These are phyloP conservation scores for Acromyrmex charruanus DNA, from an alignment of 1,140 invertebrate species.

Conservation along the genomic window DNA sequence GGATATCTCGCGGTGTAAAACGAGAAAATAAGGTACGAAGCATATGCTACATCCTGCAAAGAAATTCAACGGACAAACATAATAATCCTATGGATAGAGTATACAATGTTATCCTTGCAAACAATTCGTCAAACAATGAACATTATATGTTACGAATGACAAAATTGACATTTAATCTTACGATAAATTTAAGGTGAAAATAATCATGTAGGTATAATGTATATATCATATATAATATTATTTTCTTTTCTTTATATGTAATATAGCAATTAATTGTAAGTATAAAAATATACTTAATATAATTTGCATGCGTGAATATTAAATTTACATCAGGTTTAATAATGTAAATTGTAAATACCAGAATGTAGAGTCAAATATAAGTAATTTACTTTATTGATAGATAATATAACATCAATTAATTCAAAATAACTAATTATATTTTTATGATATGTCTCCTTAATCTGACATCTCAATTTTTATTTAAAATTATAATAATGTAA, in stretches of 20 bases:
- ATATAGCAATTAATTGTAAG: background rate
- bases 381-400: background rate
- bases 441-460: background rate
- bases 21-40: slow-evolving; percentile 50
- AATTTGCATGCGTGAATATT: background rate
- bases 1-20: slow-evolving; percentile 45
- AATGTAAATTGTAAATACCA: background rate
- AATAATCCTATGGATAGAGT: slow-evolving; percentile 42
- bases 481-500: background rate
- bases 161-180: slow-evolving; percentile 16
- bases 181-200: background rate
- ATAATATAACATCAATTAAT: background rate
- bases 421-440: background rate
- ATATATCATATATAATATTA: no score
- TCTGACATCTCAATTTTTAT: background rate
- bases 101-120: slow-evolving; percentile 35
- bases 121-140: background rate
- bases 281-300: background rate
- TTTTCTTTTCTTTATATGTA: background rate
- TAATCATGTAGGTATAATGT: background rate
- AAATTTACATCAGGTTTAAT: background rate
- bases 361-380: background rate
- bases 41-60: slow-evolving; percentile 65
- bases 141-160: background rate
- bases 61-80: slow-evolving; percentile 66